Conservation (phyloP, 2,797 vertebrate genomes). For the Aratinga solstitialis region DNA sequence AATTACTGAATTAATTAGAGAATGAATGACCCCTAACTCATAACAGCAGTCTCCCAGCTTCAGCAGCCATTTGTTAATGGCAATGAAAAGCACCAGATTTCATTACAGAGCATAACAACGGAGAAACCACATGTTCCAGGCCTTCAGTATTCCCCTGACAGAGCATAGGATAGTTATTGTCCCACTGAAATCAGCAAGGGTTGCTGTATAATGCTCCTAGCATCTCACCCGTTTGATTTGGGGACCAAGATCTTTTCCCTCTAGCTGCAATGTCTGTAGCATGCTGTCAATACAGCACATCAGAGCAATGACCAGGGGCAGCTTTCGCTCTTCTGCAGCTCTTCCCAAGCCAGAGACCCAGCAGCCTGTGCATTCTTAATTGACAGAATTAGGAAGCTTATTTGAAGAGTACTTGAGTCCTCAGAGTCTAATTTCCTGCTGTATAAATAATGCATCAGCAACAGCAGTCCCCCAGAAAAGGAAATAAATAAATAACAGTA, state of each 20-base stretch:
- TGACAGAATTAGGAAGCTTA: conserved; percentile 65
- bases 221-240: neutral
- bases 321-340: neutral
- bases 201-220: neutral
- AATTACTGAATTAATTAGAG: conserved; percentile 59
- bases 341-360: conserved; percentile 29
- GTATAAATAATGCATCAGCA: conserved; percentile 68
- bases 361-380: conserved; percentile 50
- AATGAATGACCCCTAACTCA: conserved; percentile 43
- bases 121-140: neutral
- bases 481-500: neutral
- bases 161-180: neutral
- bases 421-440: conserved; percentile 66
- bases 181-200: neutral
- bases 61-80: neutral
- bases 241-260: conserved; percentile 1
- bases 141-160: neutral
- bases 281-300: neutral
- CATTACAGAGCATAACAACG: neutral
- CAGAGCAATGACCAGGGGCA: conserved; percentile 36
- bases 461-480: conserved; percentile 32
- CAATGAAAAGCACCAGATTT: neutral
- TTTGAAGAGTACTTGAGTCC: conserved; percentile 63
- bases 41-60: neutral
- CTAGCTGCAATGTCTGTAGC: neutral